Conservation (phyloP, 2,888 invertebrate genomes). For the Sinotaia quadrata region DNA sequence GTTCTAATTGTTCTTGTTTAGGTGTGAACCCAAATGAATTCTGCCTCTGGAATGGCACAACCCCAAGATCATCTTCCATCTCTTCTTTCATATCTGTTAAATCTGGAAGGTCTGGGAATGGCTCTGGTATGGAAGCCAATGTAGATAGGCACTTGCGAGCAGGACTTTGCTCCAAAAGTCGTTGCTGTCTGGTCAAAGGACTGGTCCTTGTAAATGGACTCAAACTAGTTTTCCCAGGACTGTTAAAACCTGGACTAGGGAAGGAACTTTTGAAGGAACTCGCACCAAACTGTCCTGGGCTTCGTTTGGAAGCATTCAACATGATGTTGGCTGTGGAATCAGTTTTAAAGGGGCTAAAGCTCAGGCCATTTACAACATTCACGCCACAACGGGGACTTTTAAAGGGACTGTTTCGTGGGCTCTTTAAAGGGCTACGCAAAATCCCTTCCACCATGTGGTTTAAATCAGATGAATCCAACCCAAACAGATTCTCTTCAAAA, state of each 20-base stretch:
- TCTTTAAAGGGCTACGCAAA: conserved; percentile 32
- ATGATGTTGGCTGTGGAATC: conserved; percentile 12
- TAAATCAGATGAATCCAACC: conserved; percentile 42
- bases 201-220: conserved; percentile 8
- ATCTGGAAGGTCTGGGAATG: conserved; percentile 5
- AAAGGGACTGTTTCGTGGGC: conserved; percentile 16
- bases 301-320: conserved; percentile 8
- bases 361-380: conserved; percentile 41
- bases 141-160: neutral
- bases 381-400: conserved; percentile 23
- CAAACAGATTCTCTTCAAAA: conserved; percentile 58
- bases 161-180: conserved; percentile 22
- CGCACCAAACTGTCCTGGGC: conserved; percentile 4
- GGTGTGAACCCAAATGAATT: conserved; percentile 23
- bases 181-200: conserved; percentile 18
- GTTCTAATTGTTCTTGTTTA: neutral
- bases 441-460: conserved; percentile 44
- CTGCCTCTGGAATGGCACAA: conserved; percentile 16
- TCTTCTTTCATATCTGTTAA: conserved; percentile 2
- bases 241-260: conserved; percentile 13
- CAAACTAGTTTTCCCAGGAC: neutral
- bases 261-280: conserved; percentile 22
- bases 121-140: no score
- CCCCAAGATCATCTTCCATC: conserved; percentile 9
- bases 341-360: conserved; percentile 44